These are phyloP conservation scores for Bos indicus DNA, from an alignment of 2,113 vertebrate species.

Conservation along the genomic window DNA sequence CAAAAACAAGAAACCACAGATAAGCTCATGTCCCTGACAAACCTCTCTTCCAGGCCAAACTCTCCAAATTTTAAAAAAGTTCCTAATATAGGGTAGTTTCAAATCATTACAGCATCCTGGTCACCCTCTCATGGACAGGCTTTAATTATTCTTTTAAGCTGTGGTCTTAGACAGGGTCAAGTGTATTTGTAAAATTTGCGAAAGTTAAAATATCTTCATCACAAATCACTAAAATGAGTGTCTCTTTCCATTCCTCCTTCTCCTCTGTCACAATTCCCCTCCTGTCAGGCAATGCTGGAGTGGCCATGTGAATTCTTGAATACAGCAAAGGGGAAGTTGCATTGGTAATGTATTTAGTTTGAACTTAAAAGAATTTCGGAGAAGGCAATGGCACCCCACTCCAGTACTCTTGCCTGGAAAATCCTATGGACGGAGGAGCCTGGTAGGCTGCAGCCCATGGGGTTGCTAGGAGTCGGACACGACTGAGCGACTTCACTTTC, in stretches of 20 bases:
- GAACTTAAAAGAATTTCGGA: not conserved
- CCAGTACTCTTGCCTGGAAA: no score
- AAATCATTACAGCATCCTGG: not conserved
- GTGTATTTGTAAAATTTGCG: not conserved
- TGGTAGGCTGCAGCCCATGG: no score
- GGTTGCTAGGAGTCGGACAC: no score
- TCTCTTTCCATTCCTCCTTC: not conserved
- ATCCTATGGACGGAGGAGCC: no score
- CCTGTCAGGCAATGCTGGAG: not conserved
- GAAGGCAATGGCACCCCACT: no score
- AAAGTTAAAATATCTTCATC: constrained; percentile 4
- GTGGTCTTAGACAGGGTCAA: not conserved
- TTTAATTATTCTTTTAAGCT: constrained; percentile 13
- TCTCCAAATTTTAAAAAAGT: not conserved
- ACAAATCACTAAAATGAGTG: not conserved
- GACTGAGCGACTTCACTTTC: no score
- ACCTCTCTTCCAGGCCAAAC: not conserved
- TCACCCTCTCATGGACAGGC: not conserved
- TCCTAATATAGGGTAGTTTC: not conserved
- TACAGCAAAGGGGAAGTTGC: not conserved
- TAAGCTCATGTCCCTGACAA: not conserved
- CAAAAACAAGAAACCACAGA: not conserved
- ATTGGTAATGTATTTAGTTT: not conserved
- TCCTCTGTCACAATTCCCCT: not conserved
- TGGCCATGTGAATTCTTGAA: not conserved